phyloP scores from a whole-genome alignment of 1,140 invertebrate genomes.

The Elymnias hypermnestra region DNA sequence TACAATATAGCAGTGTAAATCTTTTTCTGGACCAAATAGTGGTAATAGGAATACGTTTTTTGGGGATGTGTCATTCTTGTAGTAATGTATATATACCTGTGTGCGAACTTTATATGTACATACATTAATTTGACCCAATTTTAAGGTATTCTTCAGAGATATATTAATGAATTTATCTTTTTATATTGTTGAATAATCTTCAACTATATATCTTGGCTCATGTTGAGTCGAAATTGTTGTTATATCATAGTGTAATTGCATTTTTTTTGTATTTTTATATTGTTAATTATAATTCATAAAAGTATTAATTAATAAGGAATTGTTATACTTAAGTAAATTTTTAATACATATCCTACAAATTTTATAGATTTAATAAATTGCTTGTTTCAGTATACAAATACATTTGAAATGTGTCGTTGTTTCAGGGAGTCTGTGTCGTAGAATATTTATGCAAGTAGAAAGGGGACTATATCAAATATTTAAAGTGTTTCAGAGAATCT shows the following conservation, averaged over 20 bases:
- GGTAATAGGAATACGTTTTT: too few relatives aligned
- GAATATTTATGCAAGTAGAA: not conserved
- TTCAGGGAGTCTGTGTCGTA: not conserved
- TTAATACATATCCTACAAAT: slow-evolving; percentile 7
- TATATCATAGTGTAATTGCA: slow-evolving; percentile 25
- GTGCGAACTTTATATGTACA: too few relatives aligned
- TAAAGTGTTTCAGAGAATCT: not conserved
- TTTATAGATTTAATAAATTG: too few relatives aligned
- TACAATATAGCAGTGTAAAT: too few relatives aligned
- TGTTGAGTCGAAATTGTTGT: slow-evolving; percentile 53
- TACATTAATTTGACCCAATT: too few relatives aligned
- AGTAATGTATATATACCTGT: too few relatives aligned
- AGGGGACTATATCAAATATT: not conserved
- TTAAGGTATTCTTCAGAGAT: too few relatives aligned
- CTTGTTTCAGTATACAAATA: too few relatives aligned
- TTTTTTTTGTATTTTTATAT: slow-evolving; percentile 42
- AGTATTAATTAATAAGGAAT: slow-evolving; percentile 1
- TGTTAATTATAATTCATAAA: slow-evolving; percentile 21
- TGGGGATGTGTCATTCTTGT: too few relatives aligned
- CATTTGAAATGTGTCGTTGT: too few relatives aligned
- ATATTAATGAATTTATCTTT: slow-evolving; percentile 17
- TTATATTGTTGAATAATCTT: slow-evolving; percentile 45
- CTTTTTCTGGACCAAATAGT: too few relatives aligned
- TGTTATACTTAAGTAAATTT: slow-evolving; percentile 3
- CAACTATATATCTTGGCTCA: slow-evolving; percentile 51